A percentile compares a stretch with the other conserved stretches of the same genome.
phyloP scores from a whole-genome alignment of 2,888 invertebrate species.

The Acleris laterana region DNA sequence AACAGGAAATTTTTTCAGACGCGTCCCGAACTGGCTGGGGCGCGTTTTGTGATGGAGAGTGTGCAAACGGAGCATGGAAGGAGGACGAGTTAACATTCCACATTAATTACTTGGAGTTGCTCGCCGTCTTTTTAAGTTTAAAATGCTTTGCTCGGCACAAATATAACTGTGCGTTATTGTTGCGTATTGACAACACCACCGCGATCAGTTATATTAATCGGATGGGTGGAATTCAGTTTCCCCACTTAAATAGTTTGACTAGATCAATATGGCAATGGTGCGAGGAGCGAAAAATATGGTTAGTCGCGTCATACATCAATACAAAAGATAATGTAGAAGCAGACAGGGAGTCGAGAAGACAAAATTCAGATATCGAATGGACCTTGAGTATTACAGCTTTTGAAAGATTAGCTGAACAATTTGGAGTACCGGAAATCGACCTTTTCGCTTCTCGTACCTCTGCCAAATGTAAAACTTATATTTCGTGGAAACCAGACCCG shows the following conservation, averaged over 20 bases:
- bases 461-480: constrained; percentile 8
- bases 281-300: not conserved
- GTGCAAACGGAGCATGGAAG: constrained; percentile 37
- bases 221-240: constrained; percentile 41
- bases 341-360: constrained; percentile 23
- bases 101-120: constrained; percentile 44
- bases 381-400: constrained; percentile 1
- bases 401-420: not conserved
- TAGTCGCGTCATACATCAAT: not conserved
- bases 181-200: constrained; percentile 42
- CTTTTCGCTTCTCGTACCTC: constrained; percentile 17
- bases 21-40: constrained; percentile 45
- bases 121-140: constrained; percentile 42
- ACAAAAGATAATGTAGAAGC: constrained; percentile 18
- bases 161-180: constrained; percentile 36
- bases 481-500: constrained; percentile 11
- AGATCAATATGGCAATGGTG: constrained; percentile 6
- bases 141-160: constrained; percentile 42
- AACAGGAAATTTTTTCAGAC: constrained; percentile 39
- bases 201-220: constrained; percentile 42
- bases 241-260: not conserved
- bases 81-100: constrained; percentile 28
- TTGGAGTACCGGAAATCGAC: constrained; percentile 19
- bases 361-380: constrained; percentile 16
- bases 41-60: constrained; percentile 33